These are phyloP conservation scores for Hippopotamus amphibius DNA, from an alignment of 2,113 vertebrate genomes.

Conservation along the genomic window DNA sequence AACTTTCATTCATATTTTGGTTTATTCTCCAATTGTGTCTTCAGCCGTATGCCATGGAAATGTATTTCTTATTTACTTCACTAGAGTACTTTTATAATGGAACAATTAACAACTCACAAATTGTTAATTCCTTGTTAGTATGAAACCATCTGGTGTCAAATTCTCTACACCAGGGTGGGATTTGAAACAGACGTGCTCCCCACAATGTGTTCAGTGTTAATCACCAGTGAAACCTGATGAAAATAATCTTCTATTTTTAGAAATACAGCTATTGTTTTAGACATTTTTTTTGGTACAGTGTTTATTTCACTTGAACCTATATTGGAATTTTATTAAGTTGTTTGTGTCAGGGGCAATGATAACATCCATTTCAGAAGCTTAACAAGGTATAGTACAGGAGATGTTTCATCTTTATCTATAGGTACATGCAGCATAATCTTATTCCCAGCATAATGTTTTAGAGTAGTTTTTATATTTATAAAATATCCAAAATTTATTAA, in stretches of 20 bases:
- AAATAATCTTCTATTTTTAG: slow-evolving; percentile 50
- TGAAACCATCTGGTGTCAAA: slow-evolving; percentile 71
- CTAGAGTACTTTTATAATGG: slow-evolving; percentile 48
- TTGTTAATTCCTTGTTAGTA: slow-evolving; percentile 72
- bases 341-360: not conserved
- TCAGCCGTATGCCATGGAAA: slow-evolving; percentile 28
- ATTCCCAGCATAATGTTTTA: not conserved
- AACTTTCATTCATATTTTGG: not conserved
- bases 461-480: not conserved
- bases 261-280: not conserved
- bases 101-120: slow-evolving; percentile 69
- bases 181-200: not conserved
- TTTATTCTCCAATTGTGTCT: slow-evolving; percentile 30
- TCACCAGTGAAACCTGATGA: slow-evolving; percentile 52
- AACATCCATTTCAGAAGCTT: not conserved
- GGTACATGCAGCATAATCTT: not conserved
- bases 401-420: not conserved
- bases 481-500: not conserved
- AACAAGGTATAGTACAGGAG: not conserved
- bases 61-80: slow-evolving; percentile 73
- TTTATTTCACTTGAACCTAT: slow-evolving; percentile 9
- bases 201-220: slow-evolving; percentile 1
- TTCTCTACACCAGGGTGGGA: slow-evolving; percentile 52
- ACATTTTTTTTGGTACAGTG: not conserved
- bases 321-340: not conserved